A percentile compares a stretch with the other conserved stretches of the same genome.
Conservation (phyloP, 1,140 invertebrate genomes). For the Caligus rogercresseyi region DNA sequence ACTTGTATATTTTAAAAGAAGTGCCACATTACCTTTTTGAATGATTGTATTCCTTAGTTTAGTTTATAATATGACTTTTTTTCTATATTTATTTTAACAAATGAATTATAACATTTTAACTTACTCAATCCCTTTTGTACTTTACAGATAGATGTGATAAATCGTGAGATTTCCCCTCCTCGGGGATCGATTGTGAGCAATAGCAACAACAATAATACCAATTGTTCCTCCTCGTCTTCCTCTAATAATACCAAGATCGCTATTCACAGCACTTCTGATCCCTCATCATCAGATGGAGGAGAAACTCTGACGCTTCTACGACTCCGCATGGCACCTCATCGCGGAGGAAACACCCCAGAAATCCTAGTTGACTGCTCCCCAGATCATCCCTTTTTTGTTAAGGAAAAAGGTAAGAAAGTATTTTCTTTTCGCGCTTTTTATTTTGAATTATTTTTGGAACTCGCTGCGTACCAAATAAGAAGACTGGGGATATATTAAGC, state of each 20-base stretch:
- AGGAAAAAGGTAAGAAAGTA: conserved; percentile 20
- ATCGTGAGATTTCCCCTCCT: neutral
- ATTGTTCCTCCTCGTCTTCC: neutral
- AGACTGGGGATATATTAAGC: no score
- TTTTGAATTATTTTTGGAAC: neutral
- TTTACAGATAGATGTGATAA: conserved; percentile 1
- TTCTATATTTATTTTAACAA: neutral
- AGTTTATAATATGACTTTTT: neutral
- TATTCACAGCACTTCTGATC: no score
- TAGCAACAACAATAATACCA: conserved; percentile 1
- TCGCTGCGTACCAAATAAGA: no score
- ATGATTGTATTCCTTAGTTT: no score
- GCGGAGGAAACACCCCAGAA: conserved; percentile 12
- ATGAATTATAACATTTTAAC: neutral
- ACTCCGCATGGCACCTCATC: conserved; percentile 8
- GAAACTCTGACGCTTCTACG: neutral
- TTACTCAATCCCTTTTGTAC: neutral
- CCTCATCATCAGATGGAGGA: neutral
- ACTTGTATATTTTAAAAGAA: no score
- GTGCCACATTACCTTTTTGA: no score
- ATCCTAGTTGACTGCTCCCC: conserved; percentile 8
- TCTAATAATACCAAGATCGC: neutral
- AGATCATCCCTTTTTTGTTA: conserved; percentile 19
- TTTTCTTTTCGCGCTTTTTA: neutral
- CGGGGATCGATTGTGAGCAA: neutral